A percentile compares a stretch with the other conserved stretches of the same genome.
These are phyloP conservation scores for Calliopum simillimum DNA, from an alignment of 2,888 invertebrate species.

Conservation along the genomic window DNA sequence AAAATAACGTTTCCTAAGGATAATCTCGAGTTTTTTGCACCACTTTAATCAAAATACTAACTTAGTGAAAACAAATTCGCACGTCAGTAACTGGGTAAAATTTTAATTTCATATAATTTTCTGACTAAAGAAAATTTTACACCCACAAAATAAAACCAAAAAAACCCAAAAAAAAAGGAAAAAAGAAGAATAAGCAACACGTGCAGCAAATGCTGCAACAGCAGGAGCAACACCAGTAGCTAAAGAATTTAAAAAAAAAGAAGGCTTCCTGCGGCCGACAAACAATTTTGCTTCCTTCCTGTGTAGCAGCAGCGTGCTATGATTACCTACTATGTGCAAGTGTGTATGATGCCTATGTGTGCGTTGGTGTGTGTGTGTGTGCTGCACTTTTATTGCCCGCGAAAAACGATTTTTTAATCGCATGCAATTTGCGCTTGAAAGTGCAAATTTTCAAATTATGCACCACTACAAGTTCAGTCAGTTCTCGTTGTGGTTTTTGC, in stretches of 20 bases:
- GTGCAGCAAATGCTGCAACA: background rate
- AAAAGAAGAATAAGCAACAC: background rate
- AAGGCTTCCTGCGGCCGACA: slow-evolving; percentile 18
- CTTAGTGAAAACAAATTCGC: slow-evolving; percentile 7
- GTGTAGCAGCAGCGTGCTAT: too few relatives aligned
- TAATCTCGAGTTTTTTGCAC: too few relatives aligned
- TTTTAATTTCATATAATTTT: background rate
- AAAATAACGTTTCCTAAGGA: too few relatives aligned
- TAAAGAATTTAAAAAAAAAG: background rate
- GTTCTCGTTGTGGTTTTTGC: slow-evolving; percentile 15
- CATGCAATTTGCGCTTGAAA: slow-evolving; percentile 54
- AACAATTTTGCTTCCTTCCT: slow-evolving; percentile 16
- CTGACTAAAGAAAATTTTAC: background rate
- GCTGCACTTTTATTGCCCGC: slow-evolving; percentile 54
- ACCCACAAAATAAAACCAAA: background rate
- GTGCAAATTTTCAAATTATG: slow-evolving; percentile 27
- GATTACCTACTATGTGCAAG: background rate
- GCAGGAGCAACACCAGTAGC: background rate
- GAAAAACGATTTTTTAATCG: slow-evolving; percentile 55
- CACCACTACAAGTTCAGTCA: background rate
- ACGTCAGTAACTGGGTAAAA: background rate
- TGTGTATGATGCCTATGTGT: too few relatives aligned
- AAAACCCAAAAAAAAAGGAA: background rate
- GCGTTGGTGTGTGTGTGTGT: background rate
- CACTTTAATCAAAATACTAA: too few relatives aligned